Evolutionary conservation across 2,113 vertebrate genomes (phyloP).

Genomic region (Corythornis vintsioides): DNA sequence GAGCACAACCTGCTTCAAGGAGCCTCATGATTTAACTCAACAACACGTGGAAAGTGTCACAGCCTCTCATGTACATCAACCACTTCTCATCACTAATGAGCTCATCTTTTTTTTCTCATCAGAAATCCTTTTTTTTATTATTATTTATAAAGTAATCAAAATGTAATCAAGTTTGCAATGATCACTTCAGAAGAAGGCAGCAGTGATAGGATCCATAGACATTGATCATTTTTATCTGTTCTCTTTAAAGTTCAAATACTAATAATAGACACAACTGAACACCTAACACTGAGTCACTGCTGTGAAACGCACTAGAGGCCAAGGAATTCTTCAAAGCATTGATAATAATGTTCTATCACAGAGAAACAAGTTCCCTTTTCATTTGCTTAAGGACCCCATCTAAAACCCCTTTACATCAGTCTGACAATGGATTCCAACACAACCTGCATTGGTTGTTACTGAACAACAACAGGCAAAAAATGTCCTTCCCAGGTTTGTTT

Average conservation of each 20-base stretch:
- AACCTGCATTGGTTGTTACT: neutral
- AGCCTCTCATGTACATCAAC: conserved; percentile 3
- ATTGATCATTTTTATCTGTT: neutral
- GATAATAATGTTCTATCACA: neutral
- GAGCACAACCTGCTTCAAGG: neutral
- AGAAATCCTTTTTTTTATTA: neutral
- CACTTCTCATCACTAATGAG: neutral
- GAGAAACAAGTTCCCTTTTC: neutral
- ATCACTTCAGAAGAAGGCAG: neutral
- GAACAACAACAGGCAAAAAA: neutral
- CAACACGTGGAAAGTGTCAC: neutral
- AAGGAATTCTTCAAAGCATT: neutral
- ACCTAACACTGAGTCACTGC: neutral
- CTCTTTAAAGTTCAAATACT: neutral
- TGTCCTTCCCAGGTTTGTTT: neutral
- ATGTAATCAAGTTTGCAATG: neutral
- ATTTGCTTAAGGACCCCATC: neutral
- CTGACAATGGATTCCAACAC: neutral
- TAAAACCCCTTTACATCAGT: neutral
- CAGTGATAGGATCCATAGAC: neutral
- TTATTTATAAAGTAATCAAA: neutral
- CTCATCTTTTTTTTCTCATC: neutral
- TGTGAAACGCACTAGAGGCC: neutral
- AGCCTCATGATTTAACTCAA: neutral
- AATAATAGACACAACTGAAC: neutral